Base-by-base conservation (phyloP, 2,113 vertebrate genomes). In the Neoarius graeffei region DNA sequence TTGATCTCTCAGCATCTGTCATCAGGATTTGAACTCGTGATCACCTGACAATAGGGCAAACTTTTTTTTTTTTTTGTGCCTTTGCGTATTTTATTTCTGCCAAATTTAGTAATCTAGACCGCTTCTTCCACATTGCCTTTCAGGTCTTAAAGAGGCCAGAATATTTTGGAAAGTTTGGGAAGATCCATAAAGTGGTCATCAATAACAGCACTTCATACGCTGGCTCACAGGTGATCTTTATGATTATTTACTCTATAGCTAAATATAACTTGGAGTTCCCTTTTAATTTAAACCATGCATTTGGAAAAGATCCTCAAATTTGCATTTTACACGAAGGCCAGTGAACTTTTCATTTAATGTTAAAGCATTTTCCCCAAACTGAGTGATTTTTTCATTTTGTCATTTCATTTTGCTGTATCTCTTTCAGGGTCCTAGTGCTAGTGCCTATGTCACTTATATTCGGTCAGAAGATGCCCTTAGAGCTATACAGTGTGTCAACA, bases 131-230 rank as follows among this genome's bases (percentile, higher is more conserved):
- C 14, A 10, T 54, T 76, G 35, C 54, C 62, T 92, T 89, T 62
- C 90, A 98, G 97, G 96, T 98, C 94, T 96, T 98, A 94, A 98
- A 97, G 95, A 95, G 97, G 92, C 97, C 96, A 92, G 97, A 98
- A 93, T 98, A 97, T 95, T 98, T 98, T 93, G 97, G 97, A 89
- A 98, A 97, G 94, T 98, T 97, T 94, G 97, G 97, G 91, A 98
- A 98, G 96, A 97, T 98, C 94, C 97, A 97, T 92, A 98, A 98
- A 96, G 97, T 98, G 92, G 97, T 98, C 88, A 97, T 98, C 94
- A 97, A 97, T 95, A 98, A 97, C 95, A 98, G 97, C 94, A 98
- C 97, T 83, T 97, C 97, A 89, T 98, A 98, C 91, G 97, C 97
- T 92, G 97, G 97, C 92, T 97, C 97, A 95, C 97, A 98, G 96